Conservation (phyloP, 2,797 vertebrate species). For the Cossypha caffra region DNA sequence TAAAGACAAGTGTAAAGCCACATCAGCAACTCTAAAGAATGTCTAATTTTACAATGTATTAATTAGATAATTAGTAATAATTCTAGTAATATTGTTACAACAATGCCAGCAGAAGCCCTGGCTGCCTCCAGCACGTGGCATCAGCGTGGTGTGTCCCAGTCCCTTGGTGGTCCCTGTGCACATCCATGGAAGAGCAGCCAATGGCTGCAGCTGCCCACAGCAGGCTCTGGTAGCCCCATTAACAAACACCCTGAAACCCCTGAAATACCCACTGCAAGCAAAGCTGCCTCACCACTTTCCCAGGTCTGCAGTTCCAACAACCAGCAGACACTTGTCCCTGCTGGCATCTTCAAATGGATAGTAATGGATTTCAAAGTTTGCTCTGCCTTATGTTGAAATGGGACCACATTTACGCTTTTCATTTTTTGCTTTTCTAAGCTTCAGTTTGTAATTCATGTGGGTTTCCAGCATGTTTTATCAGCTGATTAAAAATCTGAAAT, state of each 20-base stretch:
- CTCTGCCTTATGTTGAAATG: not conserved
- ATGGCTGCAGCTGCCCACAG: not conserved
- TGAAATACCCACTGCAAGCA: not conserved
- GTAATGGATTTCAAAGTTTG: not conserved
- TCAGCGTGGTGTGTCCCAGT: rapidly evolving
- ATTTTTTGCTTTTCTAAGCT: not conserved
- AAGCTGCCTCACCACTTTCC: not conserved
- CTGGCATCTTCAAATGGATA: not conserved
- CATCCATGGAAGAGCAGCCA: too few relatives aligned
- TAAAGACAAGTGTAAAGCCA: not conserved
- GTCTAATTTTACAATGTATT: not conserved
- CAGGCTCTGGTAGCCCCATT: not conserved
- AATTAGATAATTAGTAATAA: not conserved
- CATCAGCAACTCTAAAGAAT: not conserved
- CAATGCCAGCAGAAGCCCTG: too few relatives aligned
- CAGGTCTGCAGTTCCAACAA: not conserved
- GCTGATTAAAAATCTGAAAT: not conserved
- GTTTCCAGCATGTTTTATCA: not conserved
- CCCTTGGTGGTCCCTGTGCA: not conserved
- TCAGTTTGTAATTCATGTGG: not conserved
- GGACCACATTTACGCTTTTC: not conserved
- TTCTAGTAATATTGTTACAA: not conserved
- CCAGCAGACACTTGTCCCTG: rapidly evolving
- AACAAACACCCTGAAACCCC: not conserved
- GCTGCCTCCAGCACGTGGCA: rapidly evolving